Base-by-base conservation (phyloP, 2,113 vertebrate genomes). In the Nycticryphes semicollaris region DNA sequence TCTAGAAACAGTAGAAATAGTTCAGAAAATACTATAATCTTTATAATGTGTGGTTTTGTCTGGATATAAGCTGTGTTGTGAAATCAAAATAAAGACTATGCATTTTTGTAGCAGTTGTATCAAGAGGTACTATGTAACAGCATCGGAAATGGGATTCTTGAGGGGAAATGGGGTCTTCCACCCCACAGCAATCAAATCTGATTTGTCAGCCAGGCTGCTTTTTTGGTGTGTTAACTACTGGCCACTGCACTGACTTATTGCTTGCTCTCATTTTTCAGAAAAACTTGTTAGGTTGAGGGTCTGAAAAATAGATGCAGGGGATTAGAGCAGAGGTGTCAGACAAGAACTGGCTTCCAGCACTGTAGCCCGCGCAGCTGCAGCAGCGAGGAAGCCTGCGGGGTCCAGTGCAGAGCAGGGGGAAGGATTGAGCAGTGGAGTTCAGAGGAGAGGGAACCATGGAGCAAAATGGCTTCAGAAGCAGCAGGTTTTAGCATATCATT, bases 311-410 rank as follows among this genome's bases (percentile, higher is more conserved):
- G 72, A 23, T 56, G n/a, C 3, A 30, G 48, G 63, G 0, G 0
- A 19, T 50, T 47, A 59, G 72, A 66, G 75, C 45, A 74, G 84
- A 51, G 60, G 39, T 54, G 50, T 70, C 28, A 13, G 69, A 25
- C 1, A 2, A 50, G 69, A 60, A 53, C 53, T 78, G 51, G 24
- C 50, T 81, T 56, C 69, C 64, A 57, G 72, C 2, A 0, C n/a
- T 24, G 48, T 8, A 73, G 64, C 37, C 27, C 30, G 53, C 64
- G 68, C 45, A 62, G 70, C 84, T 86, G 82, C 62, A 66, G 39
- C 57, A 37, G 47, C 1, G 0, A 39, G 59, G 35, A 31, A 18
- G 9, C 1, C 0, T 51, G 12, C 66, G 1, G 0, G 0, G 22
- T 45, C 5, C 0, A 14, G 6, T 53, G 28, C 18, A 33, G 24